These are phyloP conservation scores for Cetonia aurata DNA, from an alignment of 2,888 invertebrate genomes.

Conservation along the genomic window DNA sequence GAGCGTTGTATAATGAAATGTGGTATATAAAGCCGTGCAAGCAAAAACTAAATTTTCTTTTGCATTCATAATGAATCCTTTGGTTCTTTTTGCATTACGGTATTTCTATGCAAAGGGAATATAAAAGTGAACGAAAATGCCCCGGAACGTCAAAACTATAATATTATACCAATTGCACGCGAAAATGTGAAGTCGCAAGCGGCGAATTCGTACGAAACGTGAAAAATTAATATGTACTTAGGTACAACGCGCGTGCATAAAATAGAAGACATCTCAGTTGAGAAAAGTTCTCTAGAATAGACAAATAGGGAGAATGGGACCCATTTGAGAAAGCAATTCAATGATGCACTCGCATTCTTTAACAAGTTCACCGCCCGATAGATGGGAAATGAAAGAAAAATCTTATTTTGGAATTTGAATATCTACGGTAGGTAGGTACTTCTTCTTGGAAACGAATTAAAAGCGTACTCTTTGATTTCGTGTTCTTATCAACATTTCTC, in stretches of 20 bases:
- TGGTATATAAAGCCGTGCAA: too few relatives aligned
- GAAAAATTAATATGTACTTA: slow-evolving; percentile 21
- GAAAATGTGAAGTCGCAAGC: neutral
- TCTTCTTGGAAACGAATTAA: neutral
- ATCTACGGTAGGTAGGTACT: neutral
- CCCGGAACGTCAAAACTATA: too few relatives aligned
- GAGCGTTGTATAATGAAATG: too few relatives aligned
- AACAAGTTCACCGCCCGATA: slow-evolving; percentile 24
- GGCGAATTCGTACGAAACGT: slow-evolving; percentile 4
- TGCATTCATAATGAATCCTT: too few relatives aligned
- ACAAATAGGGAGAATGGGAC: slow-evolving; percentile 26
- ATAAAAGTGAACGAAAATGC: too few relatives aligned
- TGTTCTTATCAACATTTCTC: neutral
- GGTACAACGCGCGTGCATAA: slow-evolving; percentile 4
- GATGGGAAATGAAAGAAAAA: slow-evolving; percentile 15
- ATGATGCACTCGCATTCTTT: slow-evolving; percentile 33
- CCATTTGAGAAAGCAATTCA: slow-evolving; percentile 34
- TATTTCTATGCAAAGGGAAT: too few relatives aligned
- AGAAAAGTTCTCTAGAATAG: slow-evolving; percentile 12
- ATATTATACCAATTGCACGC: too few relatives aligned
- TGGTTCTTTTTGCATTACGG: too few relatives aligned
- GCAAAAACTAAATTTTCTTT: too few relatives aligned
- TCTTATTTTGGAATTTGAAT: slow-evolving; percentile 28
- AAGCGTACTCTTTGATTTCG: neutral
- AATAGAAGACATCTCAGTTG: slow-evolving; percentile 17